phyloP scores from a whole-genome alignment of 2,797 vertebrate species.

The Dicrostonyx torquatus region DNA sequence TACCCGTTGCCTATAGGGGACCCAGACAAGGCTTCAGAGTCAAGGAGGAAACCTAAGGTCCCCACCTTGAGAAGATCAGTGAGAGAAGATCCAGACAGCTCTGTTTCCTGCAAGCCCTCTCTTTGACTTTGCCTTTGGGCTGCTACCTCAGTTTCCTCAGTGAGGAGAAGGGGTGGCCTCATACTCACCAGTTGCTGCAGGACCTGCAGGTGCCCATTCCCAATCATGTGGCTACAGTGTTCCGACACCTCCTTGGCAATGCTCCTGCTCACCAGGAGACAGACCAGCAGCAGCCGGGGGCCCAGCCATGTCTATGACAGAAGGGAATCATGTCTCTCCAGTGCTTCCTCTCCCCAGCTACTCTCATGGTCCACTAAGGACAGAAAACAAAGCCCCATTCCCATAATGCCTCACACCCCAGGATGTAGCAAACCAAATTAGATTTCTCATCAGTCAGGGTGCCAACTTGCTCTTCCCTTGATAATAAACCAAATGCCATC shows the following conservation, averaged over 20 bases:
- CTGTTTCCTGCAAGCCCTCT: neutral
- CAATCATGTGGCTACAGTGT: conserved; percentile 85
- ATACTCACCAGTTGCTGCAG: conserved; percentile 86
- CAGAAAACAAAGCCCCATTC: neutral
- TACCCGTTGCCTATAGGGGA: neutral
- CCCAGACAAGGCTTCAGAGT: neutral
- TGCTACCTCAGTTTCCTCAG: conserved; percentile 25
- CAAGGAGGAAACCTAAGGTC: neutral
- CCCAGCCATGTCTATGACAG: conserved; percentile 82
- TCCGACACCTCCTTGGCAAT: conserved; percentile 76
- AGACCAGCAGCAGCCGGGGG: conserved; percentile 76
- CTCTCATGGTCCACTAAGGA: neutral
- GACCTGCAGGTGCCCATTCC: conserved; percentile 75
- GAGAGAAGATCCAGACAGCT: neutral
- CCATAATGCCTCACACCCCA: neutral
- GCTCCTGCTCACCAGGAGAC: conserved; percentile 79
- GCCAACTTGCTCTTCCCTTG: neutral
- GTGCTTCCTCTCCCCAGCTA: neutral
- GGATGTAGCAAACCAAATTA: neutral
- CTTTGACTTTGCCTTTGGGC: neutral
- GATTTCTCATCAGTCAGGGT: neutral
- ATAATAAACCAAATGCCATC: neutral
- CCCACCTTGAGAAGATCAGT: neutral
- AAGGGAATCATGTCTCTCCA: conserved; percentile 34
- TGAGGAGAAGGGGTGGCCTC: neutral